These are phyloP conservation scores for Acanthochromis polyacanthus DNA, from an alignment of 2,113 vertebrate species.

Conservation along the genomic window DNA sequence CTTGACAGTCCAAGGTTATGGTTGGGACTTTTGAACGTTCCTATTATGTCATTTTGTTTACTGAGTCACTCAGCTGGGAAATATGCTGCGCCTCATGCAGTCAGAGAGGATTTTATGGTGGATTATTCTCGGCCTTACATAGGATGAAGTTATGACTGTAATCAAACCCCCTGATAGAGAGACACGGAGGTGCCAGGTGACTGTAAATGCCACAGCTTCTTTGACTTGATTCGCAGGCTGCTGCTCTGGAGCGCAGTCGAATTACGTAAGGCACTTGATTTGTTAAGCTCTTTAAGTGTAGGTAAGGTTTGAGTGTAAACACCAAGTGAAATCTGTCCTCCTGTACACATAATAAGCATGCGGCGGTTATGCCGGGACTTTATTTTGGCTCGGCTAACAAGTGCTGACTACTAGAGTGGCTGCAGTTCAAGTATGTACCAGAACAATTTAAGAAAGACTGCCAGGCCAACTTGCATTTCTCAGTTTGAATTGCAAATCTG, in stretches of 20 bases:
- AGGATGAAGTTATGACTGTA: conserved; percentile 64
- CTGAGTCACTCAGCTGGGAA: conserved; percentile 40
- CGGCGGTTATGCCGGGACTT: conserved; percentile 23
- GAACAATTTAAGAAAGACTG: conserved; percentile 60
- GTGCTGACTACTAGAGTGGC: conserved; percentile 65
- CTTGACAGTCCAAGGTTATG: conserved; percentile 5
- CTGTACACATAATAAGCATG: conserved; percentile 10
- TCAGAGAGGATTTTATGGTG: conserved; percentile 58
- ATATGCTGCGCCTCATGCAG: conserved; percentile 42
- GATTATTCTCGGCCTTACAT: conserved; percentile 52
- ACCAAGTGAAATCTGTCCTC: conserved; percentile 15
- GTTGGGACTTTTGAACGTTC: background rate
- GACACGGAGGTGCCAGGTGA: conserved; percentile 36
- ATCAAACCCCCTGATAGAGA: conserved; percentile 59
- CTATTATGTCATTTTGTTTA: conserved; percentile 57
- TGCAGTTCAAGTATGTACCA: conserved; percentile 57
- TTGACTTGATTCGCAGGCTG: conserved; percentile 39
- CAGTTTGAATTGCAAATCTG: conserved; percentile 68
- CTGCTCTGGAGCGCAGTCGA: background rate
- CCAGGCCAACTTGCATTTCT: conserved; percentile 56
- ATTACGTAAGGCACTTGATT: conserved; percentile 58
- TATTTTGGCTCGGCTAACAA: conserved; percentile 43
- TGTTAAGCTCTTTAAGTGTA: conserved; percentile 45
- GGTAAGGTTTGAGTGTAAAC: conserved; percentile 37
- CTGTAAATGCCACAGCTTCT: conserved; percentile 59